A percentile compares a stretch with the other conserved stretches of the same genome.
Conservation (phyloP, 2,797 vertebrate species). For the Galaxias olidus region DNA sequence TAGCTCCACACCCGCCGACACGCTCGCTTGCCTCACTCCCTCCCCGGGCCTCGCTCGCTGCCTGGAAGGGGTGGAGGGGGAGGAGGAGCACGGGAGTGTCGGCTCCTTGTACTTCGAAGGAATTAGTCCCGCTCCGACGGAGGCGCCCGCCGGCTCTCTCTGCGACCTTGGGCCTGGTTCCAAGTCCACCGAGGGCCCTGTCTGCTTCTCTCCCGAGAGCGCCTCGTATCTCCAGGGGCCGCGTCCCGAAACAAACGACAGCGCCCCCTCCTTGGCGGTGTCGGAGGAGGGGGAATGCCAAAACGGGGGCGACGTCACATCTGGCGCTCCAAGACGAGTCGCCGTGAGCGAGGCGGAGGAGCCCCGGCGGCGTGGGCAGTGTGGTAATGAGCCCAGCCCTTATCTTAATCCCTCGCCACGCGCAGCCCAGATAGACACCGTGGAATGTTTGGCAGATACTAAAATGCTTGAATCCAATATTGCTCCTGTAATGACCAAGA, state of each 20-base stretch:
- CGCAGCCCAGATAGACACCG: constrained; percentile 78
- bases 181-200: neutral
- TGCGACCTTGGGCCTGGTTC: neutral
- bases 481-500: constrained; percentile 82
- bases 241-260: constrained; percentile 18
- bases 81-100: too few relatives aligned
- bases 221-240: constrained; percentile 5
- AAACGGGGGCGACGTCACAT: constrained; percentile 30
- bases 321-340: constrained; percentile 12
- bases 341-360: constrained; percentile 56
- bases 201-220: neutral
- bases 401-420: constrained; percentile 82
- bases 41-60: neutral
- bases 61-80: neutral
- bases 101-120: too few relatives aligned
- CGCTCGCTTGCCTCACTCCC: neutral
- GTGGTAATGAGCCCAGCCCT: constrained; percentile 73
- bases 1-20: constrained; percentile 40
- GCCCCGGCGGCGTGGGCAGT: constrained; percentile 57
- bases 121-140: too few relatives aligned
- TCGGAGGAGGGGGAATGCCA: neutral
- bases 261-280: constrained; percentile 36
- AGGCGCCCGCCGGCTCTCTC: neutral
- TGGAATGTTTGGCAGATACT: constrained; percentile 78
- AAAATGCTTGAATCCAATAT: constrained; percentile 81